Percentiles rank a stretch among this genome's conserved stretches.
phyloP scores from a whole-genome alignment of 2,797 vertebrate species.

The Cygnus olor region DNA sequence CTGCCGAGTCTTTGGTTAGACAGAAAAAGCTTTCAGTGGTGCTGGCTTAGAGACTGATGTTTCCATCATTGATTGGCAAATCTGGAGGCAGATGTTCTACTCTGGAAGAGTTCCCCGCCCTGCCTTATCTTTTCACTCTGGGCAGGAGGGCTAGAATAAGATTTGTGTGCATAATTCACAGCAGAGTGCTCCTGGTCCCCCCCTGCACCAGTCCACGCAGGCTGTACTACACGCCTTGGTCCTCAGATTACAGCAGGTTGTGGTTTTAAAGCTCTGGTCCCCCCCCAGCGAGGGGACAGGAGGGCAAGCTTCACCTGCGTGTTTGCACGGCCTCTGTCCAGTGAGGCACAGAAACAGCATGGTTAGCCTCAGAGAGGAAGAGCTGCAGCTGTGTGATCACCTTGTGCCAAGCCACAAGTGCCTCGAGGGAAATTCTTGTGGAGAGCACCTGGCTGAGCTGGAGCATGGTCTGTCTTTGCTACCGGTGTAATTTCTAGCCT shows the following conservation, averaged over 20 bases:
- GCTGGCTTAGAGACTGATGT: neutral
- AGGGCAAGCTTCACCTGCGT: neutral
- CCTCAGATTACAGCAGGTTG: neutral
- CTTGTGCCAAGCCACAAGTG: neutral
- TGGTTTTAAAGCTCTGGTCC: neutral
- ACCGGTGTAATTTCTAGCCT: neutral
- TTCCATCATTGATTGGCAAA: neutral
- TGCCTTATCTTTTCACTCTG: neutral
- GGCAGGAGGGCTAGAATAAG: neutral
- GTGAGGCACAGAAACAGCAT: neutral
- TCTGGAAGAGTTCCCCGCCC: neutral
- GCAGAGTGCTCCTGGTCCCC: neutral
- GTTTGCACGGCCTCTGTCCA: neutral
- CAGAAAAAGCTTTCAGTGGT: neutral
- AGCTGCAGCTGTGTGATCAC: neutral
- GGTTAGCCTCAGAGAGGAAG: conserved; percentile 8
- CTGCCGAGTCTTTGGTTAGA: neutral
- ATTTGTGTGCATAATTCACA: neutral
- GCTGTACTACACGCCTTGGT: neutral
- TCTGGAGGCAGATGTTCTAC: neutral
- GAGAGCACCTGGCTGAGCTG: conserved; percentile 29
- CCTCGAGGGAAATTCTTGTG: neutral
- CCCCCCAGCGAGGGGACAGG: neutral
- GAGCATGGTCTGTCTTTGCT: neutral
- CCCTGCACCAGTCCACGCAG: neutral